Evolutionary conservation across 2,797 vertebrate genomes (phyloP).

Genomic region (Chromobotia macracanthus): DNA sequence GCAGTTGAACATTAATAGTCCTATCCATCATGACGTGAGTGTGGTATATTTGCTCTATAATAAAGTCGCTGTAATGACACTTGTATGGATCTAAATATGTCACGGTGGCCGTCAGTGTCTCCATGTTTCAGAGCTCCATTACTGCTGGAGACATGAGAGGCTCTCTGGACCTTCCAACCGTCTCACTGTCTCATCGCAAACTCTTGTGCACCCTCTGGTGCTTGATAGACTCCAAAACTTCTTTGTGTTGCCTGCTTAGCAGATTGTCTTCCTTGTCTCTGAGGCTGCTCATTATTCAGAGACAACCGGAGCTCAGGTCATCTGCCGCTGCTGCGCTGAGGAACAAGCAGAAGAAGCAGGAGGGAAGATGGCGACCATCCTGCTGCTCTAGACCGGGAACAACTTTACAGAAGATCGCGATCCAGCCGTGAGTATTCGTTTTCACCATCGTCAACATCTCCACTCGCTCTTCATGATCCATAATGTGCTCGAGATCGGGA

Average conservation of each 20-base stretch:
- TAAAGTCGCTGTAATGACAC: conserved; percentile 62
- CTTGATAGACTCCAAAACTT: conserved; percentile 86
- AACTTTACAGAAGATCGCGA: conserved; percentile 85
- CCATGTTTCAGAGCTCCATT: conserved; percentile 49
- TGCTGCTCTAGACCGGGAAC: conserved; percentile 89
- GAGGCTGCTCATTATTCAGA: conserved; percentile 99
- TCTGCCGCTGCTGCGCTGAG: conserved; percentile 88
- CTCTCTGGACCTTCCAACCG: conserved; percentile 43
- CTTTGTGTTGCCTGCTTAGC: conserved; percentile 93
- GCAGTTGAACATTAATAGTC: too few relatives aligned
- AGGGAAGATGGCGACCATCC: conserved; percentile 99
- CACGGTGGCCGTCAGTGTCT: conserved; percentile 32
- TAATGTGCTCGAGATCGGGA: conserved; percentile 76
- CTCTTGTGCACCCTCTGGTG: conserved; percentile 99
- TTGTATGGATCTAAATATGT: conserved; percentile 68
- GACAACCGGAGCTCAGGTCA: conserved; percentile 99
- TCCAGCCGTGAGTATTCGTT: conserved; percentile 78
- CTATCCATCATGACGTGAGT: neutral
- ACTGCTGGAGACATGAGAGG: conserved; percentile 65
- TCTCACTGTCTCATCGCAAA: conserved; percentile 76
- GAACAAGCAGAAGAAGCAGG: conserved; percentile 73
- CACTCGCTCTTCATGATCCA: conserved; percentile 72
- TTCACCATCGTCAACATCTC: conserved; percentile 68
- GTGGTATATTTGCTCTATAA: neutral
- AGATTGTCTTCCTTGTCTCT: conserved; percentile 96